Conservation (phyloP, 1,140 invertebrate genomes). For the Bradynema listronoti region DNA sequence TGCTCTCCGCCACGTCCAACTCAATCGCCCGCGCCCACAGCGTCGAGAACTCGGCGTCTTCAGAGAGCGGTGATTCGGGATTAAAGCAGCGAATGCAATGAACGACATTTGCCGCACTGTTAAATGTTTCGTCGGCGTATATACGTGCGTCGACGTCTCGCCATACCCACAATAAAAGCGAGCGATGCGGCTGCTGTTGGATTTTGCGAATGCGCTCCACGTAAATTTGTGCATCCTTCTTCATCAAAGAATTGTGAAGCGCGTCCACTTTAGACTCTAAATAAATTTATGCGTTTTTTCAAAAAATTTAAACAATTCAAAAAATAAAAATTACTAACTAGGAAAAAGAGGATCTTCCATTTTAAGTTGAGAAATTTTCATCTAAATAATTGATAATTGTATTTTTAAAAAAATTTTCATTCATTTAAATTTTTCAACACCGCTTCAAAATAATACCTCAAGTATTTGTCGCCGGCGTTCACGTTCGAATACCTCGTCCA, state of each 20-base stretch:
- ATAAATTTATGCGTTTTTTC: slow-evolving; percentile 19
- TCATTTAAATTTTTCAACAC: too few species aligned
- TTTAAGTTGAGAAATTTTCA: slow-evolving; percentile 73
- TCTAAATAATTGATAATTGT: too few species aligned
- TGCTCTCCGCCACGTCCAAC: slow-evolving; percentile 74
- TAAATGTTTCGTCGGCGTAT: slow-evolving; percentile 75
- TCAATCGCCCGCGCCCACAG: slow-evolving; percentile 82
- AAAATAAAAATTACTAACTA: slow-evolving; percentile 62
- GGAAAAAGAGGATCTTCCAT: slow-evolving; percentile 75
- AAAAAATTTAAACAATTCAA: slow-evolving; percentile 11
- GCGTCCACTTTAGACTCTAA: slow-evolving; percentile 70
- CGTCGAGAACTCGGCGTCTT: slow-evolving; percentile 79
- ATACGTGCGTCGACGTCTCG: slow-evolving; percentile 67
- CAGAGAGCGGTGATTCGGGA: slow-evolving; percentile 68
- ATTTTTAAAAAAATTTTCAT: too few species aligned
- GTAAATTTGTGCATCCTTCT: slow-evolving; percentile 88
- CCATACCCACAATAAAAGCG: slow-evolving; percentile 72
- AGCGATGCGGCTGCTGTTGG: slow-evolving; percentile 64
- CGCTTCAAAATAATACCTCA: too few species aligned
- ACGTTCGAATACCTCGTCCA: slow-evolving; percentile 91
- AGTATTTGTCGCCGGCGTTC: slow-evolving; percentile 81
- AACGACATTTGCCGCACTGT: slow-evolving; percentile 73
- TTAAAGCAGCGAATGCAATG: slow-evolving; percentile 73
- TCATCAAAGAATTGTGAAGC: slow-evolving; percentile 73
- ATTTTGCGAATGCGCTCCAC: slow-evolving; percentile 75